phyloP scores from a whole-genome alignment of 2,113 vertebrate species.

The Poeciliopsis turrubarensis region DNA sequence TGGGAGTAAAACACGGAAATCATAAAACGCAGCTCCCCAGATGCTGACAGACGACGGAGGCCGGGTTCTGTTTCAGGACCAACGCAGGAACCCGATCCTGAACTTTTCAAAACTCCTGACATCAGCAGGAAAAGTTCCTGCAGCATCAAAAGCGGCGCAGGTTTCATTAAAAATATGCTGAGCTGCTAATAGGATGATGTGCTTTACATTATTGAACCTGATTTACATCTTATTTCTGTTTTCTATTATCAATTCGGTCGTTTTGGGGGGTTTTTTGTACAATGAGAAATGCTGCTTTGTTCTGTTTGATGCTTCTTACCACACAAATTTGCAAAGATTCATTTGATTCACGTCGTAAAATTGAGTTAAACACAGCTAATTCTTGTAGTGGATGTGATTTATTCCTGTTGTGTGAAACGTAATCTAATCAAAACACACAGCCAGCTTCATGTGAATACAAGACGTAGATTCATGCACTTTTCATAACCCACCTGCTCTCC shows the following conservation, averaged over 20 bases:
- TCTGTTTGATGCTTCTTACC: background rate
- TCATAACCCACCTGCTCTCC: constrained; percentile 88
- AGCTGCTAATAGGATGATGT: no score
- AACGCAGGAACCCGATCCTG: no score
- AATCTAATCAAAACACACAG: background rate
- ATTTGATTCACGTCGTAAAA: background rate
- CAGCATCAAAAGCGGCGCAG: no score
- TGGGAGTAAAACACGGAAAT: background rate
- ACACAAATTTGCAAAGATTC: background rate
- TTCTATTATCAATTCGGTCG: background rate
- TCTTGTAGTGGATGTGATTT: background rate
- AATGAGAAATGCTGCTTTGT: background rate
- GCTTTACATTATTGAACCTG: no score
- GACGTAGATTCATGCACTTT: background rate
- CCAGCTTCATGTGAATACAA: background rate
- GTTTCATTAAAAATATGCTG: no score
- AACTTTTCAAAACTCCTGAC: no score
- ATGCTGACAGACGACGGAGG: no score
- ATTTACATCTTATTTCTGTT: no score
- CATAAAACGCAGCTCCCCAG: background rate
- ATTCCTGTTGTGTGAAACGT: background rate
- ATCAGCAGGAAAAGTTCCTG: no score
- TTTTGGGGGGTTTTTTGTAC: background rate
- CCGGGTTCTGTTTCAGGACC: no score
- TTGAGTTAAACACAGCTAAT: background rate